Conservation (phyloP, 2,797 vertebrate genomes). For the Parotocinclus haroldoi region DNA sequence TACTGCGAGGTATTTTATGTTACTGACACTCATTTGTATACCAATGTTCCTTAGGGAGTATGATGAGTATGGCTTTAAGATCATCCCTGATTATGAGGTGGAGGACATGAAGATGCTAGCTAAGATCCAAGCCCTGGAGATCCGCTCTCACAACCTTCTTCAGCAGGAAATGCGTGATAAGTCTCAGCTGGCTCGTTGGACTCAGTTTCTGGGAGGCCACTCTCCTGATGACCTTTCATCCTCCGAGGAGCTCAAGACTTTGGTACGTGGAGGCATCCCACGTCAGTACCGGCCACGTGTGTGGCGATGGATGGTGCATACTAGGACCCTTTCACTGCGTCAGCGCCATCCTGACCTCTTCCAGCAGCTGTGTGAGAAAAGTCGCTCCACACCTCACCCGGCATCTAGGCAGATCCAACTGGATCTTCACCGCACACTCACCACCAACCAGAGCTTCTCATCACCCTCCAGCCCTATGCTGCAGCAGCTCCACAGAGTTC, state of each 20-base stretch:
- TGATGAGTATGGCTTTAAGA: slow-evolving; percentile 90
- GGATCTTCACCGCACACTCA: slow-evolving; percentile 90
- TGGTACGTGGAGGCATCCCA: slow-evolving; percentile 82
- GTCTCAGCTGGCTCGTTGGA: slow-evolving; percentile 77
- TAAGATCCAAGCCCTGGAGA: slow-evolving; percentile 89
- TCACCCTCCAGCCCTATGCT: slow-evolving; percentile 79
- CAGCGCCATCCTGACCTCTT: slow-evolving; percentile 69
- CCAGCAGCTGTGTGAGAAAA: slow-evolving; percentile 75
- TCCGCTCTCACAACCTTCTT: slow-evolving; percentile 82
- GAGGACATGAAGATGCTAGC: slow-evolving; percentile 88
- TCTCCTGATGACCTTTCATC: slow-evolving; percentile 67
- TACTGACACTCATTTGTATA: too few species aligned
- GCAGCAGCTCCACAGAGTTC: slow-evolving; percentile 81
- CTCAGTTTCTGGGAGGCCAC: slow-evolving; percentile 69
- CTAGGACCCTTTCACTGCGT: slow-evolving; percentile 61
- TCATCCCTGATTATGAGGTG: slow-evolving; percentile 83
- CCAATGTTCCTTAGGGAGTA: slow-evolving; percentile 72
- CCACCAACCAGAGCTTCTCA: slow-evolving; percentile 84
- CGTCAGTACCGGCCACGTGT: slow-evolving; percentile 75
- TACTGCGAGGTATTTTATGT: too few species aligned
- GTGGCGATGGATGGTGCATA: slow-evolving; percentile 81
- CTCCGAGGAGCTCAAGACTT: slow-evolving; percentile 72
- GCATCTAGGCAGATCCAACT: slow-evolving; percentile 90
- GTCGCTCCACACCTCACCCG: slow-evolving; percentile 68
- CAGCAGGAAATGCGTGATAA: slow-evolving; percentile 71